Base-by-base conservation (phyloP, 2,797 vertebrate genomes). In the Labroides dimidiatus region DNA sequence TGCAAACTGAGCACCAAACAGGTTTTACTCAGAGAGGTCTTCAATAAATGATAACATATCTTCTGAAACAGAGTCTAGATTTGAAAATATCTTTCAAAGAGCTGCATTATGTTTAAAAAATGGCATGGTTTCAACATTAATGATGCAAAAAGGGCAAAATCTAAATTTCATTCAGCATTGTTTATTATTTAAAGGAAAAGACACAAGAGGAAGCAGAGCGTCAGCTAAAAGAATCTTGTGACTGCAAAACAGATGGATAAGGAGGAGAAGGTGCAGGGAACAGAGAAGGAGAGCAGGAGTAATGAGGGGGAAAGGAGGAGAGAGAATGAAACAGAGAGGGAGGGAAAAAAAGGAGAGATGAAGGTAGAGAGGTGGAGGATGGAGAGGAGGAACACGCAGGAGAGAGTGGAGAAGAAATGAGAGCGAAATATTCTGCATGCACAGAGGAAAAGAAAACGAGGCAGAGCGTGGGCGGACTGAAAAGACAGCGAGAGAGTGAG, bases 211-310 rank as follows among this genome's bases (percentile, higher is more conserved):
- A 80, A 67, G 72, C 63, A 72, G 27, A 56, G 15, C 20, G 21
- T 49, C 63, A 21, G 43, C 72, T 84, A 83, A 75, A 86, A 84
- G 86, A 80, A 86, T 61, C 53, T 58, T 64, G 72, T 74, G 71
- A 73, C 69, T 74, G 66, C 61, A 76, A 82, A 75, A 74, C 45
- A 59, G 49, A 77, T n/a, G 47, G 13, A 51, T 45, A 69, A 65
- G 60, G 68, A 20, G 51, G 73, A 63, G 61, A 63, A 54, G 69
- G 69, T 16, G 64, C 50, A 66, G 24, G 47, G 42, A 41, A 42
- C 2, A 49, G 55, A 64, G 44, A 58, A 24, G 42, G 60, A 79
- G 47, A 62, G 2, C 50, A 55, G 23, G 19, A 69, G 51, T 49
- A 62, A 56, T 27, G 21, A 59, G 66, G 30, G 24, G 56, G 36